Evolutionary conservation across 2,888 invertebrate genomes (phyloP).

Genomic region (Arrhopalites spinosus): DNA sequence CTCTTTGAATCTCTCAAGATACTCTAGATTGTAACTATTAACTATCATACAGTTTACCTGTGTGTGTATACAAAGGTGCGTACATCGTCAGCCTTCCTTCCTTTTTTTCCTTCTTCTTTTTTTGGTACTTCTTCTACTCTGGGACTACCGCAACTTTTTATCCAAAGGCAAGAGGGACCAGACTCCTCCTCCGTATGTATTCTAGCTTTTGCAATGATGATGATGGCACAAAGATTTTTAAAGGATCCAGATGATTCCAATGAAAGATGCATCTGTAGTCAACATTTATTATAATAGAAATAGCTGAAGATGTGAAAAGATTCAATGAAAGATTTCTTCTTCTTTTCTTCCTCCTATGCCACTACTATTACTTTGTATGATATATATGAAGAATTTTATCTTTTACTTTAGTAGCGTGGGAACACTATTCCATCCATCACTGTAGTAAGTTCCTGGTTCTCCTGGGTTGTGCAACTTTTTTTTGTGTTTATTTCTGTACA

Average conservation of each 20-base stretch:
- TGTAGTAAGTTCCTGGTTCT: too few relatives aligned
- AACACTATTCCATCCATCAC: neutral
- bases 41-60: too few relatives aligned
- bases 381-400: too few relatives aligned
- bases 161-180: neutral
- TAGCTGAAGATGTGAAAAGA: conserved; percentile 28
- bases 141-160: neutral
- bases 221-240: neutral
- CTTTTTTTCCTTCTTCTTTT: neutral
- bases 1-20: too few relatives aligned
- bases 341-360: neutral
- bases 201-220: neutral
- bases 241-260: neutral
- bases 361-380: neutral
- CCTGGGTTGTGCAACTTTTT: neutral
- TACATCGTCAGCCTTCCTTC: neutral
- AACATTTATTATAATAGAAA: neutral
- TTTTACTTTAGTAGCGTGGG: neutral
- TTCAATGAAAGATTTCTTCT: conserved; percentile 8
- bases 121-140: neutral
- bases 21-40: too few relatives aligned
- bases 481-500: too few relatives aligned
- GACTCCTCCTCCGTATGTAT: too few relatives aligned
- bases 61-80: too few relatives aligned
- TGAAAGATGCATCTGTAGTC: neutral